Evolutionary conservation across 2,888 invertebrate genomes (phyloP).

Genomic region (Tigriopus californicus): DNA sequence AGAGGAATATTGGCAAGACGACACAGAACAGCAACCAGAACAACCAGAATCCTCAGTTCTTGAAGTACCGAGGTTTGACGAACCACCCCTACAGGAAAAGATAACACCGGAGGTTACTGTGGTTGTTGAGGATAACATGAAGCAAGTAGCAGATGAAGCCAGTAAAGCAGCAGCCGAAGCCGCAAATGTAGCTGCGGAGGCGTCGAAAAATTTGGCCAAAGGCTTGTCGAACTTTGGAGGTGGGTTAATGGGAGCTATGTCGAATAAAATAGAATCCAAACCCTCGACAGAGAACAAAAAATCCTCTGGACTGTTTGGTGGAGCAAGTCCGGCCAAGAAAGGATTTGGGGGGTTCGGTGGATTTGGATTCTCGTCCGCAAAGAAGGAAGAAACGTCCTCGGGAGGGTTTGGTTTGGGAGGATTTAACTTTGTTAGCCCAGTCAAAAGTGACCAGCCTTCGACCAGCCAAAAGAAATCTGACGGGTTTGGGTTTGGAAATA

Average conservation of each 20-base stretch:
- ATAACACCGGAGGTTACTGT: too few species aligned
- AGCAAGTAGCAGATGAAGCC: background rate
- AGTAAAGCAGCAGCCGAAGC: conserved; percentile 10
- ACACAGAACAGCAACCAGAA: too few species aligned
- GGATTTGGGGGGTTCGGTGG: background rate
- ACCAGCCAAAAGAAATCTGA: background rate
- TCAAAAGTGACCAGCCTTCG: background rate
- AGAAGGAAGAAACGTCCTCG: background rate
- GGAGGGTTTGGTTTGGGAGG: conserved; percentile 2
- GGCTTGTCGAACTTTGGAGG: conserved; percentile 10
- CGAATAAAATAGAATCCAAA: too few species aligned
- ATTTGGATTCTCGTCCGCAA: too few species aligned
- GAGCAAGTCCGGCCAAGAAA: background rate
- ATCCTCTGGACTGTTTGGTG: background rate
- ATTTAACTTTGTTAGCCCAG: background rate
- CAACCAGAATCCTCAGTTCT: too few species aligned
- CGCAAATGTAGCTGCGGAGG: conserved; percentile 12
- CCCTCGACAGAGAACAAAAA: too few species aligned
- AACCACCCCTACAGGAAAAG: too few species aligned
- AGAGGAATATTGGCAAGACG: too few species aligned
- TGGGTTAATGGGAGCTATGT: background rate
- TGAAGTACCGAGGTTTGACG: too few species aligned
- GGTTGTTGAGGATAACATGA: background rate
- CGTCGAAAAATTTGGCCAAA: conserved; percentile 8
- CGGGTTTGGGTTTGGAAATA: background rate